A percentile compares a stretch with the other conserved stretches of the same genome.
These are phyloP conservation scores for Plutomurus gul DNA, from an alignment of 1,140 invertebrate genomes.

Conservation along the genomic window DNA sequence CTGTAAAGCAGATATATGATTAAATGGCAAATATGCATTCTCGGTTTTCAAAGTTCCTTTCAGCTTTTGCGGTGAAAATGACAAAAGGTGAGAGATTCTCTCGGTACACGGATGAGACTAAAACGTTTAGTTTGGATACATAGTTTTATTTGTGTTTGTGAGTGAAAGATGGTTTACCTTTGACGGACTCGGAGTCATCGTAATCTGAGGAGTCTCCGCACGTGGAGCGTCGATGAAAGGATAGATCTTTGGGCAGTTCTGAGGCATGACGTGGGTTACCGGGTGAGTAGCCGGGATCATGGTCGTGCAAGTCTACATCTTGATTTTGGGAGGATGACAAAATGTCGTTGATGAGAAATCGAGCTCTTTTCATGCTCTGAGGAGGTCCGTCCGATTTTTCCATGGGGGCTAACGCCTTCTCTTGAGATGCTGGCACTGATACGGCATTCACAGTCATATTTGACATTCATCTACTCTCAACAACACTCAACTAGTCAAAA, in stretches of 20 bases:
- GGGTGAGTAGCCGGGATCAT: conserved; percentile 27
- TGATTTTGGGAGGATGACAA: conserved; percentile 44
- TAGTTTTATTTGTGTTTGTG: too few species aligned
- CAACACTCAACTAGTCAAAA: neutral
- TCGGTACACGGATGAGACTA: too few species aligned
- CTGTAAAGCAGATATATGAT: too few species aligned
- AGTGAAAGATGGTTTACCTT: conserved; percentile 39
- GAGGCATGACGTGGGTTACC: conserved; percentile 15
- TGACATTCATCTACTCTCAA: conserved; percentile 45
- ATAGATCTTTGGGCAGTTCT: conserved; percentile 51
- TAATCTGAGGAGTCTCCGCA: conserved; percentile 52
- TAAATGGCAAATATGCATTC: too few species aligned
- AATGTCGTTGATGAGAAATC: conserved; percentile 54
- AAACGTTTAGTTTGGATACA: too few species aligned
- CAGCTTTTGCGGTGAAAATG: too few species aligned
- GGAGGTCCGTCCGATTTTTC: conserved; percentile 46
- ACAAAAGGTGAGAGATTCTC: too few species aligned
- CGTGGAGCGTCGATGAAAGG: conserved; percentile 46
- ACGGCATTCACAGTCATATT: conserved; percentile 54
- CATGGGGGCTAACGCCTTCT: conserved; percentile 36
- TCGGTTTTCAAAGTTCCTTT: too few species aligned
- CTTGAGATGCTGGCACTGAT: conserved; percentile 46
- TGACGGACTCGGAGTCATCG: conserved; percentile 53
- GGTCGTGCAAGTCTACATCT: conserved; percentile 28
- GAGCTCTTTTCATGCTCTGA: conserved; percentile 49